These are phyloP conservation scores for Lasioglossum zephyrum DNA, from an alignment of 2,888 invertebrate species.

Conservation along the genomic window DNA sequence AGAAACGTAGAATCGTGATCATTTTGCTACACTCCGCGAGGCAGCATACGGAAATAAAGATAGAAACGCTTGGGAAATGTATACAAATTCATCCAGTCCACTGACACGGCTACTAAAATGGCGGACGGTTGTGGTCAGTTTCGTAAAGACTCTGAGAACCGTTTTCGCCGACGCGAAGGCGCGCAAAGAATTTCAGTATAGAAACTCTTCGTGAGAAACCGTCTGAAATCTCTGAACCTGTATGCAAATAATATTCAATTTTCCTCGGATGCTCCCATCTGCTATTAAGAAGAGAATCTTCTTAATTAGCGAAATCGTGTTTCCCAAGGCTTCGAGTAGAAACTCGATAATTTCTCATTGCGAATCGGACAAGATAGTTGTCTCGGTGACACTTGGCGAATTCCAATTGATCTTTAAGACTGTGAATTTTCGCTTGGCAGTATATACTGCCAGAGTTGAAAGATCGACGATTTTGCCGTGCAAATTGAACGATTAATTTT, in stretches of 20 bases:
- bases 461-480: neutral
- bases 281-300: conserved; percentile 40
- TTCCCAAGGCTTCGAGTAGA: conserved; percentile 34
- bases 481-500: neutral
- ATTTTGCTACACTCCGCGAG: neutral
- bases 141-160: too few species aligned
- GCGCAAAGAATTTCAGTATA: too few species aligned
- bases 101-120: neutral
- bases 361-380: neutral
- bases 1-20: neutral
- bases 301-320: conserved; percentile 52
- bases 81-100: neutral
- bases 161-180: too few species aligned
- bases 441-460: neutral
- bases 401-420: too few species aligned
- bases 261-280: conserved; percentile 22
- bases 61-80: neutral
- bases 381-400: neutral
- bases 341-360: neutral
- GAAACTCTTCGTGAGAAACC: neutral
- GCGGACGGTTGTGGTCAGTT: neutral
- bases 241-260: conserved; percentile 37
- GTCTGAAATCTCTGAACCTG: conserved; percentile 42
- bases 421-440: too few species aligned
- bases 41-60: neutral